Percentiles rank a stretch among this genome's conserved stretches.
phyloP scores from a whole-genome alignment of 2,113 vertebrate genomes.

The Alethe castanea region DNA sequence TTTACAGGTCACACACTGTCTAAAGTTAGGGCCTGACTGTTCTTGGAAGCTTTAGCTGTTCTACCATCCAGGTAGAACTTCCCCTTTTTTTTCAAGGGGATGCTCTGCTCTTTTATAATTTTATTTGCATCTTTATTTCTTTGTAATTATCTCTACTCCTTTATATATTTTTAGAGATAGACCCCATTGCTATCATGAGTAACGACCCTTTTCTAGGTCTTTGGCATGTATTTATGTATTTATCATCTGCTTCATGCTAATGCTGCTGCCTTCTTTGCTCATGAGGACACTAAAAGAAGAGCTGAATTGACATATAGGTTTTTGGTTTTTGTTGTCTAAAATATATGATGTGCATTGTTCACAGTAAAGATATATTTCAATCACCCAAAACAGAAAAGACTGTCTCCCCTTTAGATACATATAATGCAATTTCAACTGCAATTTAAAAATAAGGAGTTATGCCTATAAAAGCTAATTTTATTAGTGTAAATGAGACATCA shows the following conservation, averaged over 20 bases:
- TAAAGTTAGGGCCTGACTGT: not conserved
- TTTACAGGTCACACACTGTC: not conserved
- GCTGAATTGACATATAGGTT: not conserved
- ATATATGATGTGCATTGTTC: not conserved
- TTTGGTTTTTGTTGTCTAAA: not conserved
- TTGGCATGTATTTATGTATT: not conserved
- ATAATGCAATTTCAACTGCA: not conserved
- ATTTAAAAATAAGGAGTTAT: constrained; percentile 12
- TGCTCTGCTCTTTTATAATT: not conserved
- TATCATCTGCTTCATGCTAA: not conserved
- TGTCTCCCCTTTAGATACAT: not conserved
- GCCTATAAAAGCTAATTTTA: not conserved
- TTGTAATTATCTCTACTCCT: not conserved
- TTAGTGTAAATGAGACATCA: not conserved
- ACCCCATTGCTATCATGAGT: not conserved
- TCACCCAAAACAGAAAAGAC: not conserved
- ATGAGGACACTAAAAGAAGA: not conserved
- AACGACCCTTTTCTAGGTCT: not conserved
- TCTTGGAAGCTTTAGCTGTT: not conserved
- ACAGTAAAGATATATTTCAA: not conserved
- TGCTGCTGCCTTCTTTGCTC: not conserved
- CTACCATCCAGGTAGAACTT: not conserved
- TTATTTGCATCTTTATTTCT: not conserved
- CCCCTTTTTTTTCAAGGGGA: not conserved
- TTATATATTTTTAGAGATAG: not conserved